These are phyloP conservation scores for Epistrophella euchroma DNA, from an alignment of 2,888 invertebrate species.

Conservation along the genomic window DNA sequence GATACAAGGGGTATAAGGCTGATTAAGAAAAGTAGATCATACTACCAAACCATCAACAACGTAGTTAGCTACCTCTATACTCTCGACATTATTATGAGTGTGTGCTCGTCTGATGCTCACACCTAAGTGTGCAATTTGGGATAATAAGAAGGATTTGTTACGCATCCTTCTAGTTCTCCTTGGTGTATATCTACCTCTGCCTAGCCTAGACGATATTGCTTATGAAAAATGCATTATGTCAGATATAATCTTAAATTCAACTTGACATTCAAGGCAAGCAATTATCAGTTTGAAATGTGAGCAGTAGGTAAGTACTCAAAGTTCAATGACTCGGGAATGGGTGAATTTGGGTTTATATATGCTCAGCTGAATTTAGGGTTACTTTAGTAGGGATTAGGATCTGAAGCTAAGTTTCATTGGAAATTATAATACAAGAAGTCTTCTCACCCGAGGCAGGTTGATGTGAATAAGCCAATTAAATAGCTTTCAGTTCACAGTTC, in stretches of 20 bases:
- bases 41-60: background rate
- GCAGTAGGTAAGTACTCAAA: conserved; percentile 6
- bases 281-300: conserved; percentile 28
- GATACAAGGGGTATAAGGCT: conserved; percentile 45
- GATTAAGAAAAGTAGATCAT: conserved; percentile 47
- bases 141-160: conserved; percentile 29
- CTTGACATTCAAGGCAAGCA: conserved; percentile 38
- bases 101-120: background rate
- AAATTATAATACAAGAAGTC: background rate
- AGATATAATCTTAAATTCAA: conserved; percentile 33
- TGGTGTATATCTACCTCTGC: background rate
- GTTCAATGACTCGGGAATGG: conserved; percentile 27
- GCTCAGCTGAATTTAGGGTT: background rate
- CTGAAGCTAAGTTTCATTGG: background rate
- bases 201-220: conserved; percentile 8
- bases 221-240: conserved; percentile 42
- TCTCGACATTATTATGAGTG: background rate
- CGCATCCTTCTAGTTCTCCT: background rate
- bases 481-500: conserved; percentile 1
- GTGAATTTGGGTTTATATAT: background rate
- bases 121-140: conserved; percentile 13
- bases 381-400: conserved; percentile 4
- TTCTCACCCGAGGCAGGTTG: background rate
- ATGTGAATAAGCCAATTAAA: conserved; percentile 15
- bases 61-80: too few species aligned